A percentile compares a stretch with the other conserved stretches of the same genome.
Conservation (phyloP, 2,797 vertebrate genomes). For the Paramormyrops hopkinsi region DNA sequence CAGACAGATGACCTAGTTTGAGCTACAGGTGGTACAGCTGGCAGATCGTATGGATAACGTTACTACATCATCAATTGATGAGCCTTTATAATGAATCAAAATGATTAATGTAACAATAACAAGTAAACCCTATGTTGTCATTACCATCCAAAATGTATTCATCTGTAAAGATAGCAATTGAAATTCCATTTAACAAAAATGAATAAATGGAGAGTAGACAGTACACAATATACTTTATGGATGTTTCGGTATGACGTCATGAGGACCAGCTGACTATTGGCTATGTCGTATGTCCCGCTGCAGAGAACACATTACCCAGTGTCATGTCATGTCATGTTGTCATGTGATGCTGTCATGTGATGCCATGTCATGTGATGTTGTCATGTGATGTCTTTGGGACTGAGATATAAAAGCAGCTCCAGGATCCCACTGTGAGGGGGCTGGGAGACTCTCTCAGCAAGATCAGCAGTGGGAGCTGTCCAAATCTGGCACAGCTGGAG, state of each 20-base stretch:
- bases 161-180: neutral
- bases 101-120: neutral
- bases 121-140: neutral
- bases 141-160: neutral
- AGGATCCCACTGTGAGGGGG: neutral
- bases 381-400: neutral
- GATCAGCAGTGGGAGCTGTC: slow-evolving; percentile 3
- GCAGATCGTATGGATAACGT: neutral
- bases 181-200: neutral
- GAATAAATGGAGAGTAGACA: neutral
- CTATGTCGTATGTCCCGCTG: neutral
- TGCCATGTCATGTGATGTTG: neutral
- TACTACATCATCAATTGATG: neutral
- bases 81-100: neutral
- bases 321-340: neutral
- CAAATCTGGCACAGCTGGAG: slow-evolving; percentile 4
- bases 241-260: neutral
- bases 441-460: neutral
- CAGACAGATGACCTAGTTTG: neutral
- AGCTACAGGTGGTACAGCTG: neutral
- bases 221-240: neutral
- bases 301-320: neutral
- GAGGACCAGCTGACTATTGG: neutral
- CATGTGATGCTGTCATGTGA: neutral
- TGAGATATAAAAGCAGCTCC: neutral